Evolutionary conservation across 2,113 vertebrate species (phyloP), one percentile per base, ranked within the genome.

Genomic region (Oncorhynchus gorbuscha): DNA sequence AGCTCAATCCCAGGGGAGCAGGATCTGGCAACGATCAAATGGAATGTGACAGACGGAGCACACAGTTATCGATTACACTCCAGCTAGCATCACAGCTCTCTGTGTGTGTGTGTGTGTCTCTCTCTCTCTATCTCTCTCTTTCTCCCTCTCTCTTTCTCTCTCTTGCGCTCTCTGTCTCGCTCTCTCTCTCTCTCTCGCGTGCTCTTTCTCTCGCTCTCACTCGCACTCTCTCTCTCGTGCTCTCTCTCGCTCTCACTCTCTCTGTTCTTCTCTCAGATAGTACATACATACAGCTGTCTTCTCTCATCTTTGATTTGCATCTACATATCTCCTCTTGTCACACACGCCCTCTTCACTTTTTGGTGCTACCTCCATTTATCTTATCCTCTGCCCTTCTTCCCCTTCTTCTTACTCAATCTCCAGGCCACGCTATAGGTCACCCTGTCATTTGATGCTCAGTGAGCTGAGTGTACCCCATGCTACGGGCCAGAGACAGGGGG

Each of bases 71-170:
- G 59, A 62, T 62, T 62, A 62, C 59, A 62, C n/a, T n/a, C 59
- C 9, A 62, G n/a, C 59, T 62, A 22, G 7, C 18, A 62, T 22
- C 59, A 62, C 59, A 62, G n/a, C 20, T 11, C 59, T 22, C 20
- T 62, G n/a, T n/a, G 20, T 35, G 0, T 35, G 5, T 35, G 9
- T n/a, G 0, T 26, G 1, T 26, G 22, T 74, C 68, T 73, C 20
- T 48, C 13, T n/a, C n/a, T n/a, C n/a, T n/a, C n/a, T n/a, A n/a
- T n/a, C n/a, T n/a, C n/a, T 30, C 61, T 20, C n/a, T 24, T 0
- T 64, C 61, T 74, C 55, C 39, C 59, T 49, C 75, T 55, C 55
- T 73, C 20, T 48, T 8, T 65, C 55, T 51, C 59, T 61, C 75
- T 55, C 30, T 5, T 1, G n/a, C n/a, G n/a, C n/a, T 32, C 30